phyloP scores from a whole-genome alignment of 2,797 vertebrate genomes.

The Capromys pilorides region DNA sequence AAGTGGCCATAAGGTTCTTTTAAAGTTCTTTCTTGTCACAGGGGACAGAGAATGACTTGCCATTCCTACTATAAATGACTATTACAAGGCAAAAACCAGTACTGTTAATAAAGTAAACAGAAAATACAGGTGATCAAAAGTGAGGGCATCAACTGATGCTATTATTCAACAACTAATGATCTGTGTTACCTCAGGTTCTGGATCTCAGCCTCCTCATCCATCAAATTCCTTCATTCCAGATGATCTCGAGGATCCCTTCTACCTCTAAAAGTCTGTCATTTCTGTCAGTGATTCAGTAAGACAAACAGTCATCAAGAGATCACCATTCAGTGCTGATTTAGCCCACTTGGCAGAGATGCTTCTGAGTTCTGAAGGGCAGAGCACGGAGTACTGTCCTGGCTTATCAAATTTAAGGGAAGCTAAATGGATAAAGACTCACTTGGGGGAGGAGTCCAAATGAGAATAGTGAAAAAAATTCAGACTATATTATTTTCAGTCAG shows the following conservation, averaged over 20 bases:
- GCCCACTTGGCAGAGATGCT: neutral
- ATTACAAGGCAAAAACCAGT: neutral
- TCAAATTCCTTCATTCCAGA: neutral
- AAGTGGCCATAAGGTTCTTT: neutral
- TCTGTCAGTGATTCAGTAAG: conserved; percentile 39
- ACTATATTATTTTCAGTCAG: neutral
- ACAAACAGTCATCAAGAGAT: conserved; percentile 24
- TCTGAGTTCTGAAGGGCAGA: neutral
- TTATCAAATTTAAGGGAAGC: neutral
- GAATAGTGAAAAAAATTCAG: neutral
- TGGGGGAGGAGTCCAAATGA: too few relatives aligned
- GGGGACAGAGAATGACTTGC: conserved; percentile 8
- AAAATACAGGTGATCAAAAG: conserved; percentile 2
- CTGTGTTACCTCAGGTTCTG: conserved; percentile 20
- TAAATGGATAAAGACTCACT: neutral
- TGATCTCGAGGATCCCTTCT: conserved; percentile 40
- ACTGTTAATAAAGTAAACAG: conserved; percentile 2
- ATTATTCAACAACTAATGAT: conserved; percentile 46
- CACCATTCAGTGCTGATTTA: conserved; percentile 24
- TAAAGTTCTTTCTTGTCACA: neutral
- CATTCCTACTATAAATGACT: neutral
- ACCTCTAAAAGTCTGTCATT: conserved; percentile 7
- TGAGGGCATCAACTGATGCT: neutral
- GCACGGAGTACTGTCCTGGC: neutral
- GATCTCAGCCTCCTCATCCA: conserved; percentile 23